Base-by-base conservation (phyloP, 2,113 vertebrate species). In the Gorsachius goisagi region DNA sequence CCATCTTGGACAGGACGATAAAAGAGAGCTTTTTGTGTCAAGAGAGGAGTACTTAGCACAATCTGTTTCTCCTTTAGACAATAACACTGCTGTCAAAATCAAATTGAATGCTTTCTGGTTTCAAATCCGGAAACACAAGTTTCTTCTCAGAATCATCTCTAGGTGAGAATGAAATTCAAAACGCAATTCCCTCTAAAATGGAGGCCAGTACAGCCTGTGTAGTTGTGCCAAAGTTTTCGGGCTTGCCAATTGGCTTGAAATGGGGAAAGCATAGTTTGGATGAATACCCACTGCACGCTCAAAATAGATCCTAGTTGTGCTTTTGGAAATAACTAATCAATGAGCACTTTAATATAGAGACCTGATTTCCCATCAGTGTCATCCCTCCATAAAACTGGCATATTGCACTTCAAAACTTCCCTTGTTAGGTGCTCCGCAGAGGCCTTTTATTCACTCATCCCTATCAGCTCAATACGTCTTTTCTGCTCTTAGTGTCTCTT, bases 261-360 rank as follows among this genome's bases (percentile, higher is more conserved):
- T 15, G 66, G 37, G 45, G 18, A 82, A 89, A 74, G 76, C 75
- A 49, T 12, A 37, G 35, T 77, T 93, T 91, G 81, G 90, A 94
- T 0, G 13, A 89, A 39, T 89, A 77, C 72, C 15, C 66, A 55
- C 59, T 58, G 44, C 37, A 45, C 9, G 2, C 84, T 95, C 78
- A 55, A 96, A 97, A 97, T 71, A 94, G 73, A 93, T 68, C 33
- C 33, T 87, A 44, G 27, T 7, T 88, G 28, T 89, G 90, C 68
- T 93, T 92, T 97, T 97, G 76, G 83, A 97, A 93, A 69, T 50
- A 91, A 60, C 49, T 73, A 49, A 95, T 95, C 96, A 96, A 96
- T 85, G 76, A 94, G 41, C 60, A 92, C 53, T 94, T 96, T 76
- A 88, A 89, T 56, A 95, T 14, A 58, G 37, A 52, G 77, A 80